These are phyloP conservation scores for Zaprionus camerounensis DNA, from an alignment of 1,140 invertebrate genomes.

Conservation along the genomic window DNA sequence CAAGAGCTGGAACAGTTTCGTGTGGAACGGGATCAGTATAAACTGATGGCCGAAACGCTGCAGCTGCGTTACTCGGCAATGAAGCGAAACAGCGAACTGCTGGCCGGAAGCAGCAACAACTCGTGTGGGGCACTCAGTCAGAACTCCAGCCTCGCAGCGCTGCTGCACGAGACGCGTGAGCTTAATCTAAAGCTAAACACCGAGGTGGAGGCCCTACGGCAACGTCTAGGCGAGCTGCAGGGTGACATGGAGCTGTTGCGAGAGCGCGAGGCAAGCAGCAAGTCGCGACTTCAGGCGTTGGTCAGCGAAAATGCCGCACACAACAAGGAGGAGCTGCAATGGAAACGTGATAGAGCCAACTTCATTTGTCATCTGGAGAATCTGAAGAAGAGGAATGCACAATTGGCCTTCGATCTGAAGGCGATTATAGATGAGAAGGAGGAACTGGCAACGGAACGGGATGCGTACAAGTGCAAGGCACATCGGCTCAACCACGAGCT, in stretches of 20 bases:
- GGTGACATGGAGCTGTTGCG: constrained; percentile 89
- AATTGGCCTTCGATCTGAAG: constrained; percentile 88
- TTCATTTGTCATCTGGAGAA: constrained; percentile 89
- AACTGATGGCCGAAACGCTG: constrained; percentile 92
- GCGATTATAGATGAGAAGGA: constrained; percentile 94
- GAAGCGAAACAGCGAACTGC: constrained; percentile 83
- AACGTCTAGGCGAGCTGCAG: constrained; percentile 89
- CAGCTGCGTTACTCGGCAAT: constrained; percentile 87
- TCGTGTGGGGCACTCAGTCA: constrained; percentile 60
- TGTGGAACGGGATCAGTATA: constrained; percentile 92
- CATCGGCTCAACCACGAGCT: constrained; percentile 93
- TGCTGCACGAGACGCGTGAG: constrained; percentile 87
- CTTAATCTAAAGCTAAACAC: constrained; percentile 88
- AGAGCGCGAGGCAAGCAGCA: constrained; percentile 54
- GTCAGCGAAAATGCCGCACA: constrained; percentile 58
- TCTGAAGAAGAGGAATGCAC: constrained; percentile 86
- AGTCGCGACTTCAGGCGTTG: constrained; percentile 68
- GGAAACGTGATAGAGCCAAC: constrained; percentile 87
- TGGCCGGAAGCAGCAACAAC: constrained; percentile 31
- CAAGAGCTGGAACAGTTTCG: constrained; percentile 92
- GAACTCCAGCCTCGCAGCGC: constrained; percentile 73
- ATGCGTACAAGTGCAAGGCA: constrained; percentile 94
- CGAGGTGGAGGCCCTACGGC: constrained; percentile 89
- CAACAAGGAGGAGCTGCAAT: constrained; percentile 79
- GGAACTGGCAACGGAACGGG: constrained; percentile 91